Percentiles rank a stretch among this genome's conserved stretches.
These are phyloP conservation scores for Amblyjoppa fuscipennis DNA, from an alignment of 2,888 invertebrate genomes.

Conservation along the genomic window DNA sequence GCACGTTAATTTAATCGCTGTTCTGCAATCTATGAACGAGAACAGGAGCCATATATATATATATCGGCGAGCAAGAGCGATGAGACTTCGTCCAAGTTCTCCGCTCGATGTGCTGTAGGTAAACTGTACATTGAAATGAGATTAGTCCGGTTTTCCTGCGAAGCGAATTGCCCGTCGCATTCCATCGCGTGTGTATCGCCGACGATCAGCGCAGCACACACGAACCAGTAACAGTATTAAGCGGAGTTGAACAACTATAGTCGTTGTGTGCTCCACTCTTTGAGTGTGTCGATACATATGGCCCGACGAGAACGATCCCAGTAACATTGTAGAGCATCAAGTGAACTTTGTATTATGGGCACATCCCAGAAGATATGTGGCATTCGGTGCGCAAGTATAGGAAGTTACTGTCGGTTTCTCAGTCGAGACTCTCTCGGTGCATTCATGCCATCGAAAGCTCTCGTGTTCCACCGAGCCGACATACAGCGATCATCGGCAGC, in stretches of 20 bases:
- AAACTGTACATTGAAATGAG: slow-evolving; percentile 42
- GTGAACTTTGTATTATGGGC: slow-evolving; percentile 28
- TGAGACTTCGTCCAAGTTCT: slow-evolving; percentile 51
- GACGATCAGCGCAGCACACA: slow-evolving; percentile 29
- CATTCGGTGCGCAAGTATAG: slow-evolving; percentile 36
- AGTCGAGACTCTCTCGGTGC: slow-evolving; percentile 15
- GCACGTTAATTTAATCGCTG: slow-evolving; percentile 50
- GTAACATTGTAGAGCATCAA: slow-evolving; percentile 35
- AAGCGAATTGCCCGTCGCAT: slow-evolving; percentile 56
- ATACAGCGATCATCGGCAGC: slow-evolving; percentile 68
- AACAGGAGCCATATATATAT: slow-evolving; percentile 7
- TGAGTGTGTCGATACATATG: slow-evolving; percentile 19
- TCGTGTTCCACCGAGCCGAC: slow-evolving; percentile 18
- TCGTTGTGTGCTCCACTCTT: slow-evolving; percentile 19
- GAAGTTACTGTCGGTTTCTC: slow-evolving; percentile 30
- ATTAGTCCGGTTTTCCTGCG: slow-evolving; percentile 32
- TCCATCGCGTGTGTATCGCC: slow-evolving; percentile 52
- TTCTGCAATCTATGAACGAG: slow-evolving; percentile 48
- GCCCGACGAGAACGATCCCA: slow-evolving; percentile 26
- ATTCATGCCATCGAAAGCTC: slow-evolving; percentile 18
- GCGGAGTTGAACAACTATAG: slow-evolving; percentile 9
- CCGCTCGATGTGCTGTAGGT: slow-evolving; percentile 34
- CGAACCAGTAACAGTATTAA: background rate
- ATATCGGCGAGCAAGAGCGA: slow-evolving; percentile 28
- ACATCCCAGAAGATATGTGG: slow-evolving; percentile 25